Conservation (phyloP, 2,113 vertebrate genomes). For the Poecilia latipinna region DNA sequence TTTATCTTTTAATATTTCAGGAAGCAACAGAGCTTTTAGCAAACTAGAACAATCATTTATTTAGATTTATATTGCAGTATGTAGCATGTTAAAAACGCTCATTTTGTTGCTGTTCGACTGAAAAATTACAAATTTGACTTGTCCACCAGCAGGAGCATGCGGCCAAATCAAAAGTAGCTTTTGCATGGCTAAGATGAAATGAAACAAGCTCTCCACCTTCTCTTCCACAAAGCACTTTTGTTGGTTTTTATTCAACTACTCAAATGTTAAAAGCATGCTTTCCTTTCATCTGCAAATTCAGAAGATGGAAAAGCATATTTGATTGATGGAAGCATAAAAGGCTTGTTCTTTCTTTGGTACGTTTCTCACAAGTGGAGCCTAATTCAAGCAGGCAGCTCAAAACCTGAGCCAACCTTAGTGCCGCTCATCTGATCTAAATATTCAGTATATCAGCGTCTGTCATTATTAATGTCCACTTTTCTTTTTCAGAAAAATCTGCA, state of each 20-base stretch:
- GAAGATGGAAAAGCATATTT: slow-evolving; percentile 13
- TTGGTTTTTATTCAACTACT: slow-evolving; percentile 4
- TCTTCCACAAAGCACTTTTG: slow-evolving; percentile 18
- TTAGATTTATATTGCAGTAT: background rate
- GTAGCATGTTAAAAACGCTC: background rate
- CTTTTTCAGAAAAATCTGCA: background rate
- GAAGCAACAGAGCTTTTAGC: background rate
- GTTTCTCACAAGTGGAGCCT: slow-evolving; percentile 5
- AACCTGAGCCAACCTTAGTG: too few species aligned
- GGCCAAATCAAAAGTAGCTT: too few species aligned
- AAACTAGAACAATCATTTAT: slow-evolving; percentile 3
- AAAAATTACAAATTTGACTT: too few species aligned
- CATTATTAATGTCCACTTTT: slow-evolving; percentile 30
- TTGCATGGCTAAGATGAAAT: too few species aligned
- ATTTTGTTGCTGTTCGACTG: too few species aligned
- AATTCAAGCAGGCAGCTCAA: too few species aligned
- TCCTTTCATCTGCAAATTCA: background rate
- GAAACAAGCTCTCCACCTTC: background rate
- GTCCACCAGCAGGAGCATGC: too few species aligned
- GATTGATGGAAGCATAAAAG: slow-evolving; percentile 28
- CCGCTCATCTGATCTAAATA: slow-evolving; percentile 8
- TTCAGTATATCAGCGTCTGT: slow-evolving; percentile 15
- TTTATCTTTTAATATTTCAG: slow-evolving; percentile 15
- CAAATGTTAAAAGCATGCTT: slow-evolving; percentile 13
- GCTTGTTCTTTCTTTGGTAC: background rate